Percentiles rank a stretch among this genome's conserved stretches.
These are phyloP conservation scores for Steinernema khuongi DNA, from an alignment of 1,140 invertebrate genomes.

Conservation along the genomic window DNA sequence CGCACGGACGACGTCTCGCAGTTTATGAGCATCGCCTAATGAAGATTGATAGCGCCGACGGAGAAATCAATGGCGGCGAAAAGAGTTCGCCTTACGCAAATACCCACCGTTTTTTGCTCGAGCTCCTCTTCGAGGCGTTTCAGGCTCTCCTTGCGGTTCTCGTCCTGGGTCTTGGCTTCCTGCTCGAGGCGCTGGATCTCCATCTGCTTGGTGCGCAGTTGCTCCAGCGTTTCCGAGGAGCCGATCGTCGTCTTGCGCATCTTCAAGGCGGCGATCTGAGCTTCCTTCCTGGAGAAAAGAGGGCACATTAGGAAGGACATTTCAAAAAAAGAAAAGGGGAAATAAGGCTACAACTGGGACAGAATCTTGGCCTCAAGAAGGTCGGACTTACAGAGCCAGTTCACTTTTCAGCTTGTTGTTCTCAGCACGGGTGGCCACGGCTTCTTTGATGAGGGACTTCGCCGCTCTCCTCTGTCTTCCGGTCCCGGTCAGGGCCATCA, in stretches of 20 bases:
- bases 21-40: constrained; percentile 14
- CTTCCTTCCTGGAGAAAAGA: neutral
- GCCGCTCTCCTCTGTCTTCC: neutral
- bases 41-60: neutral
- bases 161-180: neutral
- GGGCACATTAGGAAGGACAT: too few species aligned
- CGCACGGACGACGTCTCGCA: neutral
- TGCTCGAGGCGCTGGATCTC: neutral
- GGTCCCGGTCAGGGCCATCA: neutral
- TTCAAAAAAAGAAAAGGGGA: neutral
- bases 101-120: constrained; percentile 9
- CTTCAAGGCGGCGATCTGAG: neutral
- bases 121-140: constrained; percentile 1
- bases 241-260: neutral
- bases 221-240: neutral
- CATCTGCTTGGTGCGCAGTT: neutral
- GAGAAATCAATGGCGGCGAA: neutral
- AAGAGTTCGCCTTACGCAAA: constrained; percentile 10
- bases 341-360: too few species aligned
- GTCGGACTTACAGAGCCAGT: neutral
- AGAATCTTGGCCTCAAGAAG: too few species aligned
- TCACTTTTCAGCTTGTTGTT: neutral
- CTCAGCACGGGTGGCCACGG: neutral
- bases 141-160: neutral
- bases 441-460: neutral